phyloP scores from a whole-genome alignment of 1,140 invertebrate species.

The Pararge aegeria region DNA sequence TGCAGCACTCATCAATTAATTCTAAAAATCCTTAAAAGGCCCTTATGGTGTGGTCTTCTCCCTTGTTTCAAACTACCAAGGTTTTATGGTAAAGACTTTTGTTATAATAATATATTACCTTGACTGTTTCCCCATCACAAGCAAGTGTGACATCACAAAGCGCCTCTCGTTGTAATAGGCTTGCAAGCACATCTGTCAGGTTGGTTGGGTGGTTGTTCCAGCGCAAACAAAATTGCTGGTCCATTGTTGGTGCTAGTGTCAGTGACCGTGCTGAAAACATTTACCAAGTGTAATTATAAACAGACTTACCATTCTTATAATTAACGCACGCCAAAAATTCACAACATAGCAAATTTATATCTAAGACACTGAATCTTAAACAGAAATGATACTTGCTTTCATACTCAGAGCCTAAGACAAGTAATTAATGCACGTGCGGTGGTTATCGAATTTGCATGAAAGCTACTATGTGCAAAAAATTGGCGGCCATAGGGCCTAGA shows the following conservation, averaged over 20 bases:
- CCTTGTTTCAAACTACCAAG: no score
- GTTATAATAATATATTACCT: constrained; percentile 71
- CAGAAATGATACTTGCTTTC: constrained; percentile 25
- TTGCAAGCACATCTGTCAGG: constrained; percentile 92
- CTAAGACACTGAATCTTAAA: constrained; percentile 20
- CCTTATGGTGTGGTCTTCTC: no score
- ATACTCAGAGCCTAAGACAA: constrained; percentile 30
- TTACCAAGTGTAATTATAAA: constrained; percentile 30
- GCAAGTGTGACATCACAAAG: constrained; percentile 96
- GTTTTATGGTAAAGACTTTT: no score
- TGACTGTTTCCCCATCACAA: constrained; percentile 94
- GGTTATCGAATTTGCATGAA: constrained; percentile 68
- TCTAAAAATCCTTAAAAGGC: no score
- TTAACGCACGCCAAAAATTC: constrained; percentile 42
- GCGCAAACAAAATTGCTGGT: constrained; percentile 96
- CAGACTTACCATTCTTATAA: constrained; percentile 13
- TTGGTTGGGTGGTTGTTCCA: constrained; percentile 97
- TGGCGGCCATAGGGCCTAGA: constrained; percentile 77
- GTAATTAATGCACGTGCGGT: constrained; percentile 59
- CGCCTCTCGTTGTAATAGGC: constrained; percentile 90
- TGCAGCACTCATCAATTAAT: no score
- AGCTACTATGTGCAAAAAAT: constrained; percentile 73
- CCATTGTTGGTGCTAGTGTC: constrained; percentile 85
- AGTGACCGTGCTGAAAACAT: constrained; percentile 76
- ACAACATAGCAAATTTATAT: constrained; percentile 34